These are phyloP conservation scores for Idaea biselata DNA, from an alignment of 2,888 invertebrate genomes.

Conservation along the genomic window DNA sequence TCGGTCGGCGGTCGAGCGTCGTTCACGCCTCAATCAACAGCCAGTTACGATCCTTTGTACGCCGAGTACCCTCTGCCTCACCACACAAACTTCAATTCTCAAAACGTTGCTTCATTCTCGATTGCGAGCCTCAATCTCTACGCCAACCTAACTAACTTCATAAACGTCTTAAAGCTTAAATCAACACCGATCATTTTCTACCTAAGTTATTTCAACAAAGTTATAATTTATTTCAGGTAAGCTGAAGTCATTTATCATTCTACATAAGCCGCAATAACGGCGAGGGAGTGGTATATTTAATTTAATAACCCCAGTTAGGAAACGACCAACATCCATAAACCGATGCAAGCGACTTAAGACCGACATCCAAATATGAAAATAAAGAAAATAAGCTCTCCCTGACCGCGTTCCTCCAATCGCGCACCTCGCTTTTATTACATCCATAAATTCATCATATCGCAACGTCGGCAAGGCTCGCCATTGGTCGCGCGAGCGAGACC, in stretches of 20 bases:
- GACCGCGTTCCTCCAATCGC: constrained; percentile 83
- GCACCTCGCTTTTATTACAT: constrained; percentile 87
- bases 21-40: constrained; percentile 79
- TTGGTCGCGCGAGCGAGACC: constrained; percentile 79
- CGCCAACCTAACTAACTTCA: not conserved
- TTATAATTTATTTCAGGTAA: not conserved
- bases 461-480: constrained; percentile 75
- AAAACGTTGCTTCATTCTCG: constrained; percentile 33
- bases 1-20: constrained; percentile 67
- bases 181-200: not conserved
- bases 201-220: constrained; percentile 5
- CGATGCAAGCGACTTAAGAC: constrained; percentile 61
- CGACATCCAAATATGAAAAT: constrained; percentile 79
- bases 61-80: constrained; percentile 53
- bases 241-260: not conserved
- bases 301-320: constrained; percentile 43
- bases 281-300: constrained; percentile 33
- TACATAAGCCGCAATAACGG: constrained; percentile 22
- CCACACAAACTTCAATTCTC: constrained; percentile 55
- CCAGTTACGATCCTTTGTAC: constrained; percentile 70
- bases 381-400: constrained; percentile 80
- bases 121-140: constrained; percentile 25
- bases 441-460: constrained; percentile 91
- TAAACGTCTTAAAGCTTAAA: not conserved
- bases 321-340: constrained; percentile 54